Evolutionary conservation across 2,797 vertebrate genomes (phyloP).

Genomic region (Rhinogobio ventralis): DNA sequence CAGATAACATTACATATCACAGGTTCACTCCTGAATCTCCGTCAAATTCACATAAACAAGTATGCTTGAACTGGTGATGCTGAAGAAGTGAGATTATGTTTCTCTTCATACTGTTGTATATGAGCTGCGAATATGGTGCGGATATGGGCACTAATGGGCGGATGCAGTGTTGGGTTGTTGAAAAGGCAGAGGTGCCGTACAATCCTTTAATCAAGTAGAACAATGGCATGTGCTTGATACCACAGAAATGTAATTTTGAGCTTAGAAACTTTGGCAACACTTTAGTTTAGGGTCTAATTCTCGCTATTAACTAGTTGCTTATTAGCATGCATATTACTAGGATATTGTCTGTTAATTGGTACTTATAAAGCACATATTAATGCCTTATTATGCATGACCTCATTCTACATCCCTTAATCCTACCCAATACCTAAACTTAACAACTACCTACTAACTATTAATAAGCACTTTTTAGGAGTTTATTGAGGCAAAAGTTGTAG

Average conservation of each 20-base stretch:
- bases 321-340: neutral
- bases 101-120: neutral
- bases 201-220: constrained; percentile 54
- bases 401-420: no score
- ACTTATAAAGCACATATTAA: neutral
- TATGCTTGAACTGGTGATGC: neutral
- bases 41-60: neutral
- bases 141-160: constrained; percentile 38
- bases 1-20: constrained; percentile 34
- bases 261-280: neutral
- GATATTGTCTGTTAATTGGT: neutral
- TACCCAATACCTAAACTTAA: neutral
- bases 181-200: constrained; percentile 24
- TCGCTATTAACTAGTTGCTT: neutral
- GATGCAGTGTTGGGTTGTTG: constrained; percentile 46
- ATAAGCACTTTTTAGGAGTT: neutral
- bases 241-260: constrained; percentile 4
- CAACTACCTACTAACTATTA: neutral
- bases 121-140: neutral
- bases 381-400: neutral
- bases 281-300: neutral
- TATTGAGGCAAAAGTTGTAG: neutral
- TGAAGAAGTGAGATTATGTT: neutral
- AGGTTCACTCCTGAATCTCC: constrained; percentile 53
- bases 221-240: constrained; percentile 19